Conservation (phyloP, 2,113 vertebrate species). For the Eudyptes chrysolophus region DNA sequence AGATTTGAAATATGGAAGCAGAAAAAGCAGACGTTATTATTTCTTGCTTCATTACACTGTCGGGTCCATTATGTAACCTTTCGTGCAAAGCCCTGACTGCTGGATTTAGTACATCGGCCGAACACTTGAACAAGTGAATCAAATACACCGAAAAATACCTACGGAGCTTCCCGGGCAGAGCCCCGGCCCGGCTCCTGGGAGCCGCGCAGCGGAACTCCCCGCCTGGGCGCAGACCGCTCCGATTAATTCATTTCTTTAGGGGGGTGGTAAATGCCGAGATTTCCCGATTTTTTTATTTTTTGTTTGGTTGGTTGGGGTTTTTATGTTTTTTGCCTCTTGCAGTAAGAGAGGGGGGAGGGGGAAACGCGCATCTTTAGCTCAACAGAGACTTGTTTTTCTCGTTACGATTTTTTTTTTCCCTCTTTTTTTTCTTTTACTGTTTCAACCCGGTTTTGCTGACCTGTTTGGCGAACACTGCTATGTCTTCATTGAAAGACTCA, state of each 20-base stretch:
- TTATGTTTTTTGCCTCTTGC: not conserved
- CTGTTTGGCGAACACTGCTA: slow-evolving; percentile 99
- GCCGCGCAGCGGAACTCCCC: not conserved
- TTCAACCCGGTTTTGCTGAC: slow-evolving; percentile 81
- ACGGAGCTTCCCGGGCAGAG: not conserved
- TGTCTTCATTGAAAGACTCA: slow-evolving; percentile 99
- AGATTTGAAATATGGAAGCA: slow-evolving; percentile 63
- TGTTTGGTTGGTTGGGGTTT: not conserved
- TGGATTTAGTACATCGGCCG: slow-evolving; percentile 35
- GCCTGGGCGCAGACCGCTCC: not conserved
- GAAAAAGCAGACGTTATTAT: slow-evolving; percentile 49
- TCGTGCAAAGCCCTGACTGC: slow-evolving; percentile 42
- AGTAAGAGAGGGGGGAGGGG: not conserved
- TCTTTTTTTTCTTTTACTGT: not conserved
- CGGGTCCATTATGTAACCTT: slow-evolving; percentile 60
- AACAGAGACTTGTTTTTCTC: slow-evolving; percentile 30
- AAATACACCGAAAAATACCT: slow-evolving; percentile 40
- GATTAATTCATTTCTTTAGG: rapidly evolving
- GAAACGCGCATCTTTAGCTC: slow-evolving; percentile 50
- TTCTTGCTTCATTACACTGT: slow-evolving; percentile 63
- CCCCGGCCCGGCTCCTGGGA: not conserved
- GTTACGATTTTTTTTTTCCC: not conserved
- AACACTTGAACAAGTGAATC: slow-evolving; percentile 56
- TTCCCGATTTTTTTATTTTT: not conserved
- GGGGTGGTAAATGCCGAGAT: not conserved